A percentile compares a stretch with the other conserved stretches of the same genome.
Conservation (phyloP, 2,888 invertebrate genomes). For the Lucinisca nassula region DNA sequence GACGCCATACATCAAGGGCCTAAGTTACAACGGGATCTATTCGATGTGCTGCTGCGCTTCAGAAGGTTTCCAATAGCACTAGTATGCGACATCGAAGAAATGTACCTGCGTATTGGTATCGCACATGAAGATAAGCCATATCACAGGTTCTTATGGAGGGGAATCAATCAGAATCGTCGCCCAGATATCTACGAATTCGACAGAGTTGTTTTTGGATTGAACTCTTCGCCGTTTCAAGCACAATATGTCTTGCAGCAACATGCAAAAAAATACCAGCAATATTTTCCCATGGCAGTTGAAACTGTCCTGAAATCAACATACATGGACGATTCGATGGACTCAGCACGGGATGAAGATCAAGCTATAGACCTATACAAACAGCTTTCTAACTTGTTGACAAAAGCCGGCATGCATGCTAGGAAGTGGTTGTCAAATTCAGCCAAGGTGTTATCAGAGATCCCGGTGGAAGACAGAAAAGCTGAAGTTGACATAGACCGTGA, state of each 20-base stretch:
- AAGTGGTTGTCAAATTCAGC: conserved; percentile 14
- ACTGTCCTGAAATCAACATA: conserved; percentile 47
- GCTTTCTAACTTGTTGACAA: conserved; percentile 11
- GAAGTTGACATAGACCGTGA: not conserved
- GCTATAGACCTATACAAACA: conserved; percentile 21
- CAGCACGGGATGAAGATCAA: conserved; percentile 8
- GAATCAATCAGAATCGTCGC: not conserved
- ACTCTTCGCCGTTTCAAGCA: conserved; percentile 66
- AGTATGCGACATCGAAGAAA: conserved; percentile 62
- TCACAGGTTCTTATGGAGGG: not conserved
- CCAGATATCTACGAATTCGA: conserved; percentile 52
- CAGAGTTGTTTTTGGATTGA: conserved; percentile 61
- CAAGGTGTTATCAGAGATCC: conserved; percentile 16
- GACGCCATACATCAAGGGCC: conserved; percentile 56
- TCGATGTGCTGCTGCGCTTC: conserved; percentile 63
- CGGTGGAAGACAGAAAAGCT: not conserved
- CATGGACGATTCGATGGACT: conserved; percentile 36
- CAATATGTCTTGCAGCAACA: conserved; percentile 60
- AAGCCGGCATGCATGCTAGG: not conserved
- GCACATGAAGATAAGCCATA: not conserved
- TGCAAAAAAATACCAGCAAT: conserved; percentile 26
- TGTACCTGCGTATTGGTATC: conserved; percentile 48
- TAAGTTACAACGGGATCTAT: conserved; percentile 67
- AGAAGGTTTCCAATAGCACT: conserved; percentile 55
- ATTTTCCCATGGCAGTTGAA: conserved; percentile 30